A percentile compares a stretch with the other conserved stretches of the same genome.
These are phyloP conservation scores for Centruroides sculpturatus DNA, from an alignment of 1,140 invertebrate genomes.

Conservation along the genomic window DNA sequence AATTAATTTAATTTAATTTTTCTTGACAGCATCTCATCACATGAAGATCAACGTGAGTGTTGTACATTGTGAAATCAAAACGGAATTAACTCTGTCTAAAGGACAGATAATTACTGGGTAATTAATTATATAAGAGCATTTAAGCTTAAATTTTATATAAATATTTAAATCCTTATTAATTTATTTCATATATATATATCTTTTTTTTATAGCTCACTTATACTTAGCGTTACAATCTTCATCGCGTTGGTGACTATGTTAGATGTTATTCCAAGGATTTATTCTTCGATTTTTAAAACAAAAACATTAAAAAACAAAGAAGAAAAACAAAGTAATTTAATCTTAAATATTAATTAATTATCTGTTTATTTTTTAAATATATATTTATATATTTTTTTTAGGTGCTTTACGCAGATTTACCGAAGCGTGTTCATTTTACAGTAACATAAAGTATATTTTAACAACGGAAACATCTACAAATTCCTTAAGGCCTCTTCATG, in stretches of 20 bases:
- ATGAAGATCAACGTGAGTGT: constrained; percentile 8
- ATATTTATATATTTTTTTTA: not conserved
- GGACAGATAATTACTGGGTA: constrained; percentile 12
- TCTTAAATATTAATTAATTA: not conserved
- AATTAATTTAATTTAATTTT: not conserved
- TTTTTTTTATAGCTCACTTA: too few relatives aligned
- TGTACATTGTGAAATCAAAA: constrained; percentile 7
- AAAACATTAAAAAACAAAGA: too few relatives aligned
- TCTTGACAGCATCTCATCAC: constrained; percentile 2
- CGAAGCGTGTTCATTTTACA: constrained; percentile 9
- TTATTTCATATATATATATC: not conserved
- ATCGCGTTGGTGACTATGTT: too few relatives aligned
- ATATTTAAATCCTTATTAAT: too few relatives aligned
- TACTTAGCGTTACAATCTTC: too few relatives aligned
- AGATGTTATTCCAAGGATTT: too few relatives aligned
- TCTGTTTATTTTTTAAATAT: not conserved
- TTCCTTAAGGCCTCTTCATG: constrained; percentile 12
- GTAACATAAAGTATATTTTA: constrained; percentile 8
- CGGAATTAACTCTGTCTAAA: constrained; percentile 1
- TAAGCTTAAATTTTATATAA: too few relatives aligned
- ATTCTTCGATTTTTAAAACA: too few relatives aligned
- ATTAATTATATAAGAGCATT: not conserved
- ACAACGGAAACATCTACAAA: constrained; percentile 5
- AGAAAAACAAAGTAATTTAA: too few relatives aligned
- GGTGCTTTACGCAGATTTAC: constrained; percentile 4